Conservation (phyloP, 2,113 vertebrate species). For the Corythornis madagascariensis region DNA sequence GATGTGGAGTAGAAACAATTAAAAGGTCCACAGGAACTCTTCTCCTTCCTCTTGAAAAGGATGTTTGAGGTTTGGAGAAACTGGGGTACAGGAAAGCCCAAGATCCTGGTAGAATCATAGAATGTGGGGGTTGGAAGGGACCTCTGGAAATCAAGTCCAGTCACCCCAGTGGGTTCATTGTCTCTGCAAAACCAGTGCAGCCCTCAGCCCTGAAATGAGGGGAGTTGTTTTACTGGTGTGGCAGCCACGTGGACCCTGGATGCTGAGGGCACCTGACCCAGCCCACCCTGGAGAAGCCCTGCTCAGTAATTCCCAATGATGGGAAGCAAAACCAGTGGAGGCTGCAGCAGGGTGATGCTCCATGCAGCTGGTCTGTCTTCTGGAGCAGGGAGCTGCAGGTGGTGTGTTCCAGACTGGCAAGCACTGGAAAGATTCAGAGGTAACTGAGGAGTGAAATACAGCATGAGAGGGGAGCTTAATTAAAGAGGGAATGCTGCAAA, state of each 20-base stretch:
- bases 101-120: background rate
- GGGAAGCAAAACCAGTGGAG: no score
- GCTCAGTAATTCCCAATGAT: no score
- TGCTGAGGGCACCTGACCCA: rapidly evolving
- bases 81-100: rapidly evolving
- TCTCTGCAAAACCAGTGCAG: background rate
- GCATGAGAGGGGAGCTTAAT: background rate
- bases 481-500: background rate
- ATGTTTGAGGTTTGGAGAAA: background rate
- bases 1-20: background rate
- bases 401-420: background rate
- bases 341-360: background rate
- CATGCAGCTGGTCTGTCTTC: rapidly evolving
- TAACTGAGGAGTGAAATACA: background rate
- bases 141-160: no score
- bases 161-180: background rate
- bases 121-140: no score
- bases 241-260: rapidly evolving
- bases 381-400: background rate
- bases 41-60: background rate
- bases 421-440: background rate
- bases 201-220: rapidly evolving
- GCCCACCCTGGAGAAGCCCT: background rate
- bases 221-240: rapidly evolving
- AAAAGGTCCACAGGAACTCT: background rate